A percentile compares a stretch with the other conserved stretches of the same genome.
Evolutionary conservation across 2,888 invertebrate species (phyloP).

Genomic region (Chouioia cunea): DNA sequence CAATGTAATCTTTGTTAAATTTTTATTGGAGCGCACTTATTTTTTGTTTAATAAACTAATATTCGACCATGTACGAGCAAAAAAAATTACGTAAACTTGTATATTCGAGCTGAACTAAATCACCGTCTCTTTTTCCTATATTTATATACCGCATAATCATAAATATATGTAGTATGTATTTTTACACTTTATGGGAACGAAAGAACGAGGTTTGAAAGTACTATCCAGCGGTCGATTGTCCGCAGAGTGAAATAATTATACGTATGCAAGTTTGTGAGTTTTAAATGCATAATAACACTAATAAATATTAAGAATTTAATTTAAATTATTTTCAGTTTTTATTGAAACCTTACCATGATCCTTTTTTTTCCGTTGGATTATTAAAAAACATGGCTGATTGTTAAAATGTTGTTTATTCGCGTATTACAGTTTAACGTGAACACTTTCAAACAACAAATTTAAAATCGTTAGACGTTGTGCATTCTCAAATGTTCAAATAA

Average conservation of each 20-base stretch:
- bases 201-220: background rate
- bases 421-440: too few species aligned
- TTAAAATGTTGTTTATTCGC: too few species aligned
- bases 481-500: too few species aligned
- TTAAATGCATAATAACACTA: slow-evolving; percentile 44
- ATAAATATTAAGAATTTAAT: slow-evolving; percentile 38
- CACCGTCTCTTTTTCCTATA: slow-evolving; percentile 27
- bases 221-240: slow-evolving; percentile 14
- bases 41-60: slow-evolving; percentile 6
- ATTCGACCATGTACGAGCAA: background rate
- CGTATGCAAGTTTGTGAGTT: slow-evolving; percentile 42
- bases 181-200: slow-evolving; percentile 36
- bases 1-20: background rate
- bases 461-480: too few species aligned
- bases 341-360: too few species aligned
- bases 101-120: slow-evolving; percentile 15
- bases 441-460: too few species aligned
- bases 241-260: slow-evolving; percentile 29
- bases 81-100: slow-evolving; percentile 11
- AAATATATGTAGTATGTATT: slow-evolving; percentile 39
- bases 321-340: background rate
- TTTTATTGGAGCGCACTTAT: slow-evolving; percentile 6
- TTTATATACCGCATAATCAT: slow-evolving; percentile 15
- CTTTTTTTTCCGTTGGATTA: too few species aligned
- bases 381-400: too few species aligned